Percentiles rank a stretch among this genome's conserved stretches.
Evolutionary conservation across 2,113 vertebrate genomes (phyloP).

Genomic region (Mungos mungo): DNA sequence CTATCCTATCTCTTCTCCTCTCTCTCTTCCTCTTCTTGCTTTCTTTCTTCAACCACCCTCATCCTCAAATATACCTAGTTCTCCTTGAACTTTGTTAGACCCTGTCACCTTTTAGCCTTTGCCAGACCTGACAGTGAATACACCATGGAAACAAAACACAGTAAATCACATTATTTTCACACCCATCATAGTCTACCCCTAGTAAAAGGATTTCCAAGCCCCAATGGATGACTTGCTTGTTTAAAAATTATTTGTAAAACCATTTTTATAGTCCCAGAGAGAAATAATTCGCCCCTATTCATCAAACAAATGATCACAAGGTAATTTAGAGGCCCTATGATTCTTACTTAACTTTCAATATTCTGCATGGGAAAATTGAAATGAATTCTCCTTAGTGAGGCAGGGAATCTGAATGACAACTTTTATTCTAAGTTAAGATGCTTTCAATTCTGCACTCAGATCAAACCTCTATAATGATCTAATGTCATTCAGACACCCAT

Average conservation of each 20-base stretch:
- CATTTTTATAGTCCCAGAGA: neutral
- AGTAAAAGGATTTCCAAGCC: neutral
- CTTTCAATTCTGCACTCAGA: neutral
- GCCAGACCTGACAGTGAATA: neutral
- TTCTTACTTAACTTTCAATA: neutral
- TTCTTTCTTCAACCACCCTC: neutral
- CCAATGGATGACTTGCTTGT: neutral
- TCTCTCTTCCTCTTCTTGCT: neutral
- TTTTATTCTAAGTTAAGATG: neutral
- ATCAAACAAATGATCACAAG: slow-evolving; percentile 33
- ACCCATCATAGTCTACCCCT: neutral
- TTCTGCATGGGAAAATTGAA: neutral
- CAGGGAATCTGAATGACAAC: neutral
- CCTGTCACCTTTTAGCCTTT: neutral
- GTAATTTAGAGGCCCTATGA: neutral
- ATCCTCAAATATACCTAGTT: neutral
- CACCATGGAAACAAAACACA: neutral
- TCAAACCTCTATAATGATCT: neutral
- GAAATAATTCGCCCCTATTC: neutral
- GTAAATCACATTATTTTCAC: neutral
- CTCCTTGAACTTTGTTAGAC: neutral
- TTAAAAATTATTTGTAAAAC: slow-evolving; percentile 33
- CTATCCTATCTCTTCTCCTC: neutral
- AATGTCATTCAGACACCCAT: neutral
- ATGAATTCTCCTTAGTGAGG: neutral